These are phyloP conservation scores for Bucorvus abyssinicus DNA, from an alignment of 2,797 vertebrate species.

Conservation along the genomic window DNA sequence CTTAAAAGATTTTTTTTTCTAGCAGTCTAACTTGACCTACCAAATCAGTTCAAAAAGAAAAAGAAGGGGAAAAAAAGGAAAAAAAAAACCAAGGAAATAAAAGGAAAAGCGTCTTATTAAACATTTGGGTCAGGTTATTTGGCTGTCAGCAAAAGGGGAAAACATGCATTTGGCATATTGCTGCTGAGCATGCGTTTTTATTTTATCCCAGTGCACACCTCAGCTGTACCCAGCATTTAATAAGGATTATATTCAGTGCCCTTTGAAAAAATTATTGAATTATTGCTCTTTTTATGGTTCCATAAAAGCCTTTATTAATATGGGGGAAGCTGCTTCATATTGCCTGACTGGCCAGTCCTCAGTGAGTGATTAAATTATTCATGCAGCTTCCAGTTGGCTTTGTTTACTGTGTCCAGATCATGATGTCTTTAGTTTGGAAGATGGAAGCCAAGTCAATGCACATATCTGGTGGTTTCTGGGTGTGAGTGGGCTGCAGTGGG, in stretches of 20 bases:
- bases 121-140: conserved; percentile 70
- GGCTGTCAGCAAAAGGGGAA: conserved; percentile 65
- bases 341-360: conserved; percentile 24
- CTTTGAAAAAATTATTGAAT: conserved; percentile 74
- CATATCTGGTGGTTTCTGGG: background rate
- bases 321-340: conserved; percentile 55
- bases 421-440: background rate
- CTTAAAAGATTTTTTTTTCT: conserved; percentile 48
- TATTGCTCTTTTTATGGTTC: conserved; percentile 71
- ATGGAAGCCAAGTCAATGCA: background rate
- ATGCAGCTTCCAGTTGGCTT: conserved; percentile 52
- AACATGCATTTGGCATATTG: conserved; percentile 16
- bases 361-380: conserved; percentile 66
- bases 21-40: too few relatives aligned
- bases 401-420: conserved; percentile 49
- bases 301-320: conserved; percentile 77
- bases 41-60: too few relatives aligned
- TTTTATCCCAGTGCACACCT: conserved; percentile 37
- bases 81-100: too few relatives aligned
- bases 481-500: background rate
- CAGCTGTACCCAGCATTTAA: conserved; percentile 60
- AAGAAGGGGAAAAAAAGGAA: too few relatives aligned
- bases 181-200: conserved; percentile 73
- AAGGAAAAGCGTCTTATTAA: conserved; percentile 69
- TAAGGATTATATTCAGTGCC: conserved; percentile 59